These are phyloP conservation scores for Poecilia picta DNA, from an alignment of 2,797 vertebrate species.

Conservation along the genomic window DNA sequence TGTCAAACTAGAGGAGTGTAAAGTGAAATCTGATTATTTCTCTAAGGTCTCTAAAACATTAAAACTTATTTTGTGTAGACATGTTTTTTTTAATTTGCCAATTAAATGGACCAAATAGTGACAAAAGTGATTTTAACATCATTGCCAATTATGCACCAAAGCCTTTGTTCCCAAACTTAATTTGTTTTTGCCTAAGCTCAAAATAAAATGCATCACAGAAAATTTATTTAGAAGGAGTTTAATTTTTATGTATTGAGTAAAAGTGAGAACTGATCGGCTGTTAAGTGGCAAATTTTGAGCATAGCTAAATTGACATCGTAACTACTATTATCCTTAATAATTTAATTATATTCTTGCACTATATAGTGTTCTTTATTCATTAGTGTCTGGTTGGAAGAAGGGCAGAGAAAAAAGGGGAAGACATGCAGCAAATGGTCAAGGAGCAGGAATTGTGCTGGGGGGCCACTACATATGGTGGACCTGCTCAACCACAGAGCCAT, in stretches of 20 bases:
- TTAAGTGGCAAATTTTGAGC: background rate
- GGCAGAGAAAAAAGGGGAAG: background rate
- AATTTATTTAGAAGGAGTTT: too few relatives aligned
- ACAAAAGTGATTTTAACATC: background rate
- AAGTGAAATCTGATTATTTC: background rate
- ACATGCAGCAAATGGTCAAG: background rate
- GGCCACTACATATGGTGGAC: background rate
- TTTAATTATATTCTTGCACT: background rate
- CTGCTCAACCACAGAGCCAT: background rate
- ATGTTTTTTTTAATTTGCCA: background rate
- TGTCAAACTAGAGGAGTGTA: conserved; percentile 3
- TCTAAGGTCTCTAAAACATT: background rate
- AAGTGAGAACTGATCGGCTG: background rate
- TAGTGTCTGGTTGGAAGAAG: background rate
- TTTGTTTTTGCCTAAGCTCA: background rate
- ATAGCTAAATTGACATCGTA: background rate
- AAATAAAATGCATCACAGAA: background rate
- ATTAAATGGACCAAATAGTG: background rate
- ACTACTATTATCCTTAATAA: background rate
- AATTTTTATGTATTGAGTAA: background rate
- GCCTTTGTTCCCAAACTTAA: background rate
- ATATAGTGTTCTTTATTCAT: background rate
- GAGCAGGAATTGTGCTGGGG: background rate
- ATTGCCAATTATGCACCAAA: background rate
- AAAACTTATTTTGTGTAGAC: background rate